A percentile compares a stretch with the other conserved stretches of the same genome.
Conservation (phyloP, 1,140 invertebrate species). For the Dreissena rostriformis region DNA sequence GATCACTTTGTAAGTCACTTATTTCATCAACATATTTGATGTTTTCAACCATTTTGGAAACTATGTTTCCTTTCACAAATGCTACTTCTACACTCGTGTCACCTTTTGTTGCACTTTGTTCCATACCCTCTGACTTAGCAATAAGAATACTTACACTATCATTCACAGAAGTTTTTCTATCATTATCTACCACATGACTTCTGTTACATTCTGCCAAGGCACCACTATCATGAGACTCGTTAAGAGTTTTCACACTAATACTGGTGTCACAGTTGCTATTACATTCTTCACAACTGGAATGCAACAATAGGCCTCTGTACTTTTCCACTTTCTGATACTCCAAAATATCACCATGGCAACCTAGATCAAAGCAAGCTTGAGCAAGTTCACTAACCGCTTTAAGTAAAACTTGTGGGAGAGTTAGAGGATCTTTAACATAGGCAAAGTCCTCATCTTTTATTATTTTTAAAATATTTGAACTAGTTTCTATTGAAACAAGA, state of each 20-base stretch:
- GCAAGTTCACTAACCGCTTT: slow-evolving; percentile 33
- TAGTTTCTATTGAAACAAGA: neutral
- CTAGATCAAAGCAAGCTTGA: slow-evolving; percentile 54
- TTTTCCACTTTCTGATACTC: slow-evolving; percentile 9
- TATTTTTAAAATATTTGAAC: neutral
- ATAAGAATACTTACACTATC: no score
- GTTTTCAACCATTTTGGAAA: no score
- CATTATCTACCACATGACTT: no score
- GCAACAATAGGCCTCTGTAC: neutral
- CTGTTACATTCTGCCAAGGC: no score
- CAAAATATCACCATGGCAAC: slow-evolving; percentile 52
- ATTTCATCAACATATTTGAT: no score
- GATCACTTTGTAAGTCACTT: no score
- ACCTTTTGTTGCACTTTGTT: no score
- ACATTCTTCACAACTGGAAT: neutral
- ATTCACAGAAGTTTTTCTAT: no score
- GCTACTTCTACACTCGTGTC: no score
- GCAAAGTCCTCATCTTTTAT: slow-evolving; percentile 18
- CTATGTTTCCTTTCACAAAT: no score
- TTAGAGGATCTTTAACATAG: slow-evolving; percentile 38
- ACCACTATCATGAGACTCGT: no score
- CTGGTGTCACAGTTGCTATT: neutral
- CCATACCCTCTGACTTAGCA: no score
- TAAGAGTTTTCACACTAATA: neutral
- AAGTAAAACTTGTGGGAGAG: slow-evolving; percentile 17